Evolutionary conservation across 2,888 invertebrate species (phyloP), one percentile per base, ranked within the genome.

Genomic region (Caenorhabditis doughertyi): DNA sequence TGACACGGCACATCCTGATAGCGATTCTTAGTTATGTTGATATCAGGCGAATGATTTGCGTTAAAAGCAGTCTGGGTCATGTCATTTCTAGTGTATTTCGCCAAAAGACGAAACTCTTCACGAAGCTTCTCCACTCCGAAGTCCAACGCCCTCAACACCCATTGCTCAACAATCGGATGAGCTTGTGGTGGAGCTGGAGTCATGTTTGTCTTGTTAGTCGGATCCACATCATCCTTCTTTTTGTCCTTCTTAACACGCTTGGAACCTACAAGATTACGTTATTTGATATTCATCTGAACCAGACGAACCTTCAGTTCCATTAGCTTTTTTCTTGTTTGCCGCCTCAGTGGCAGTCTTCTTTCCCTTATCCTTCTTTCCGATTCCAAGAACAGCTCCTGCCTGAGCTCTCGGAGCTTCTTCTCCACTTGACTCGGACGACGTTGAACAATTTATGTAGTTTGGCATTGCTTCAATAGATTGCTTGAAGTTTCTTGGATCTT

Each of bases 1-100:
- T 84, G 83, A 49, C 88, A 88, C 8, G 86, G 85, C 21, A 88
- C 88, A 53, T 88, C 88, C 44, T 84, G 83, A 70, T 88, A 84
- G 13, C 70, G 11, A 25, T 56, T 58, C 32, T 70, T 56, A n/a
- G 55, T 27, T 11, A 55, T n/a, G 11, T 44, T 58, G 21, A 70
- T 47, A 23, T 49, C 51, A 16, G 67, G 9, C 16, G 84, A 79
- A 13, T 81, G 82, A 67, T 85, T 79, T 11, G 76, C 71, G 25
- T 73, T 73, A 79, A 85, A 88, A 4, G 82, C 83, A 2, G 70
- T 77, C 29, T 65, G 32, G 9, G 74, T 73, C 87, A 88, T 85
- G 39, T 83, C 83, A 13, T 73, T 35, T n/a, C 84, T 80, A 5
- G 68, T 76, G 72, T 86, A 88, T 51, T 85, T 83, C n/a, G 84